Conservation (phyloP, 1,140 invertebrate genomes). For the Magallana ariakensis region DNA sequence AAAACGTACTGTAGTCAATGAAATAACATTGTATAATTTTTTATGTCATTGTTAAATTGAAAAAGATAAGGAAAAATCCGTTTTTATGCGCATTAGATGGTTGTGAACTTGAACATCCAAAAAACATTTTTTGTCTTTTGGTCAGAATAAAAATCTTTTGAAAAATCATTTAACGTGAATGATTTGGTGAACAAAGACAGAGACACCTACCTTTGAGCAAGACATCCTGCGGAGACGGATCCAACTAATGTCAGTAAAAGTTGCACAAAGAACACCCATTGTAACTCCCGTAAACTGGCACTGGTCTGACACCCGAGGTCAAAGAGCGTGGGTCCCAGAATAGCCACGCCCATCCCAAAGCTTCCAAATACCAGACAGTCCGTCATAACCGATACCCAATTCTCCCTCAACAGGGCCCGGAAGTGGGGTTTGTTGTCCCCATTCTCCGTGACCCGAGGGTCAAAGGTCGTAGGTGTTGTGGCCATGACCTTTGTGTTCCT, state of each 20-base stretch:
- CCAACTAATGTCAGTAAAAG: slow-evolving; percentile 81
- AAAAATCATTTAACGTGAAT: no score
- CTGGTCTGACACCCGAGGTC: slow-evolving; percentile 81
- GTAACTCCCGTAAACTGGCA: slow-evolving; percentile 80
- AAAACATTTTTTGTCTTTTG: no score
- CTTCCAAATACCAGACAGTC: slow-evolving; percentile 81
- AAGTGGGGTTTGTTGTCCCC: slow-evolving; percentile 67
- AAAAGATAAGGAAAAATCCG: no score
- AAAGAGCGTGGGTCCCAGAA: slow-evolving; percentile 81
- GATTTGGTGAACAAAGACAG: no score
- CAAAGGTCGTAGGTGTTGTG: not conserved
- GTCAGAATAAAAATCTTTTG: no score
- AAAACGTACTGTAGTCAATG: no score
- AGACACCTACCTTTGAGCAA: slow-evolving; percentile 79
- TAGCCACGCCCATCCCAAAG: slow-evolving; percentile 82
- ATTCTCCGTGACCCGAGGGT: slow-evolving; percentile 45
- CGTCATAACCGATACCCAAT: slow-evolving; percentile 79
- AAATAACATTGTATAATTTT: no score
- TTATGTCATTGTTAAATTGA: no score
- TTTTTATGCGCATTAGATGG: no score
- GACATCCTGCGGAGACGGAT: slow-evolving; percentile 79
- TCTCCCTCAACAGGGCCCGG: slow-evolving; percentile 77
- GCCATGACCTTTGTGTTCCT: not conserved
- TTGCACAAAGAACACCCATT: slow-evolving; percentile 82
- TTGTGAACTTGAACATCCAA: no score